Evolutionary conservation across 2,888 invertebrate genomes (phyloP).

Genomic region (Stictocephala bisonia): DNA sequence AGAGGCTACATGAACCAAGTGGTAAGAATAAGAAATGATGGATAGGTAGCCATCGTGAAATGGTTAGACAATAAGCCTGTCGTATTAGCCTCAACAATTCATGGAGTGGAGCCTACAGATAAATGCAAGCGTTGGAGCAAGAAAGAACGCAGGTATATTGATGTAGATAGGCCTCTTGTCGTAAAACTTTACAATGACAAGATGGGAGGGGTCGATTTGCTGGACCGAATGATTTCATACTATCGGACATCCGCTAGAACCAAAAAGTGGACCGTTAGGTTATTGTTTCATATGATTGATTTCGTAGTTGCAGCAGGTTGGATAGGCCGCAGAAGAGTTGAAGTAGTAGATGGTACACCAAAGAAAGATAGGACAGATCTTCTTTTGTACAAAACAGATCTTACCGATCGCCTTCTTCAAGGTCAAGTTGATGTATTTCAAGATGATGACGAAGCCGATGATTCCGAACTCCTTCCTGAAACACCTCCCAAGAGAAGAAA

Average conservation of each 20-base stretch:
- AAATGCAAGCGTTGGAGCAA: background rate
- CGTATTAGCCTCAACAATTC: slow-evolving; percentile 12
- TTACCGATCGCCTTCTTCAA: background rate
- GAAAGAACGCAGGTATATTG: background rate
- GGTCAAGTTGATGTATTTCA: no score
- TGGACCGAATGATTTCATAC: slow-evolving; percentile 32
- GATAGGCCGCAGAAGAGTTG: background rate
- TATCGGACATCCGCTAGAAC: slow-evolving; percentile 22
- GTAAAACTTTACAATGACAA: slow-evolving; percentile 29
- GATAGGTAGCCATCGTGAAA: slow-evolving; percentile 23
- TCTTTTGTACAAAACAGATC: background rate
- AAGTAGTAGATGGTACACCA: background rate
- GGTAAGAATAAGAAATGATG: slow-evolving; percentile 27
- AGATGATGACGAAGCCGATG: no score
- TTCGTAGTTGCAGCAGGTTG: slow-evolving; percentile 9
- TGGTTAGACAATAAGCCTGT: slow-evolving; percentile 27
- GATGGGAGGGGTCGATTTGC: slow-evolving; percentile 37
- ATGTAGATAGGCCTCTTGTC: slow-evolving; percentile 10
- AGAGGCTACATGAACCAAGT: slow-evolving; percentile 10
- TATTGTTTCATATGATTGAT: slow-evolving; percentile 19
- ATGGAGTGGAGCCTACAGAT: slow-evolving; percentile 28
- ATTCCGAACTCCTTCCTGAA: no score
- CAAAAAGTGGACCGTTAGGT: slow-evolving; percentile 35
- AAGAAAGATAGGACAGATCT: background rate
- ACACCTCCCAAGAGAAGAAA: no score